Evolutionary conservation across 2,113 vertebrate species (phyloP).

Genomic region (Pluvialis apricaria): DNA sequence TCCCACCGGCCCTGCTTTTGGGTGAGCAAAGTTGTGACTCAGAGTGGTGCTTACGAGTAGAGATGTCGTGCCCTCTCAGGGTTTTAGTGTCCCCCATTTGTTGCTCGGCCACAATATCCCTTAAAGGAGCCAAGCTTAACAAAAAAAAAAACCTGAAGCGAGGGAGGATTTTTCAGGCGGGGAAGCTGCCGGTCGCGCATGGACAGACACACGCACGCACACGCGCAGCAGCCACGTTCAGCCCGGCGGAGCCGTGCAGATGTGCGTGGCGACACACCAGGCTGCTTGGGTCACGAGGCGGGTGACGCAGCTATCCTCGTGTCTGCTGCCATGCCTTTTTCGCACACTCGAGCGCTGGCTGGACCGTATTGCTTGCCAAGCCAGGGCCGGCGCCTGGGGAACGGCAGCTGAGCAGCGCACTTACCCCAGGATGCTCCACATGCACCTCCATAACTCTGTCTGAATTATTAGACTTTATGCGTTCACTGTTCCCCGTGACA

Average conservation of each 20-base stretch:
- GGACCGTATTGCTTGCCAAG: rapidly evolving
- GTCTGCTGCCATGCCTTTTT: rapidly evolving
- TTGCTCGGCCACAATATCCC: not conserved
- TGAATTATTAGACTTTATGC: rapidly evolving
- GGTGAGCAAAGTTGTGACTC: rapidly evolving
- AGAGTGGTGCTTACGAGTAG: rapidly evolving
- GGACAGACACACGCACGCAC: too few relatives aligned
- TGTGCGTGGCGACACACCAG: rapidly evolving
- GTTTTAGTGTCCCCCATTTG: rapidly evolving
- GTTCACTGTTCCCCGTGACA: rapidly evolving
- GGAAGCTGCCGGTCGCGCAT: not conserved
- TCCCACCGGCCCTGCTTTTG: rapidly evolving
- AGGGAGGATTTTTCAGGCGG: not conserved
- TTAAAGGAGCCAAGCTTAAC: not conserved
- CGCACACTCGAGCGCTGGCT: rapidly evolving
- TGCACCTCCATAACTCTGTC: rapidly evolving
- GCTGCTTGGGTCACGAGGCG: rapidly evolving
- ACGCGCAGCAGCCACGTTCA: too few relatives aligned
- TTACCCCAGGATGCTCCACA: rapidly evolving
- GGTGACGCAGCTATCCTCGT: not conserved
- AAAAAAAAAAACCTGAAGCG: not conserved
- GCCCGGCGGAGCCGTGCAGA: too few relatives aligned
- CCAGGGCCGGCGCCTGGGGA: rapidly evolving
- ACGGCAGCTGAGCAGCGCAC: rapidly evolving
- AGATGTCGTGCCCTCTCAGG: rapidly evolving